Evolutionary conservation across 2,113 vertebrate genomes (phyloP).

Genomic region (Cervus canadensis): DNA sequence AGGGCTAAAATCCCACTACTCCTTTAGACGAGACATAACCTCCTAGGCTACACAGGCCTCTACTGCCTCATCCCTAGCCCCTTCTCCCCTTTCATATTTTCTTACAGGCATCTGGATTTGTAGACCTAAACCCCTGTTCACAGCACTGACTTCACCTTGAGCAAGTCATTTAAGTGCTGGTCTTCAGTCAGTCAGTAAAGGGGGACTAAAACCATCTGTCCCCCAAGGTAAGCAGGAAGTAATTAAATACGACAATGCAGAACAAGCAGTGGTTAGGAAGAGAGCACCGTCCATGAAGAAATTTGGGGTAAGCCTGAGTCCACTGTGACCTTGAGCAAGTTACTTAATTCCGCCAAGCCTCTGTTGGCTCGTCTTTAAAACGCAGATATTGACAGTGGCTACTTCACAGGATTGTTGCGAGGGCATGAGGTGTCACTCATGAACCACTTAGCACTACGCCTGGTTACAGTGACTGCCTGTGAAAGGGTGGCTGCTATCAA

Average conservation of each 20-base stretch:
- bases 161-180: neutral
- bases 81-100: neutral
- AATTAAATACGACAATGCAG: neutral
- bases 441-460: neutral
- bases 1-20: neutral
- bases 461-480: neutral
- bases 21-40: neutral
- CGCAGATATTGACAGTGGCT: neutral
- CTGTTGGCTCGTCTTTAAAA: neutral
- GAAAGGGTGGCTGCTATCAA: neutral
- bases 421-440: accelerated
- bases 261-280: neutral
- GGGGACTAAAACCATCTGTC: neutral
- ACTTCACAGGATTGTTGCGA: accelerated
- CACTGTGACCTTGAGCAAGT: neutral
- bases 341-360: neutral
- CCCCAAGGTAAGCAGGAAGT: neutral
- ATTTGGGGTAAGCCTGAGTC: neutral
- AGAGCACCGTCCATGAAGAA: accelerated
- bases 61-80: neutral
- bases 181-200: neutral
- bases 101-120: neutral
- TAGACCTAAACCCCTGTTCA: neutral
- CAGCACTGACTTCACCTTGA: neutral
- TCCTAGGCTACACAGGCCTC: neutral